Conservation (phyloP, 2,797 vertebrate species). For the Spinus pinus region DNA sequence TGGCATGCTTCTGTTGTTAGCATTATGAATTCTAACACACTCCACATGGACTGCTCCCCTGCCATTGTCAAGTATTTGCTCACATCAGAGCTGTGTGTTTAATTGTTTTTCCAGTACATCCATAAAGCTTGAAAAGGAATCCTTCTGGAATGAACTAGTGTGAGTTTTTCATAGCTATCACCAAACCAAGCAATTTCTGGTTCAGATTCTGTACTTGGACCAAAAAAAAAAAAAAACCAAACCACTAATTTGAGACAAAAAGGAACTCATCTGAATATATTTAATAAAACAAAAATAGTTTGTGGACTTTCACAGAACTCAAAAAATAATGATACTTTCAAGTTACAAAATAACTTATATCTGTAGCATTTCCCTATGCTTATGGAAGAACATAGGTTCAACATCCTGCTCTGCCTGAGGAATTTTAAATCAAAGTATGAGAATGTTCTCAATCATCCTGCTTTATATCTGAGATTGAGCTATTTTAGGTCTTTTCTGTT, state of each 20-base stretch:
- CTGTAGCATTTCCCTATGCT: not conserved
- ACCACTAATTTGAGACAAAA: not conserved
- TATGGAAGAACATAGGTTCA: not conserved
- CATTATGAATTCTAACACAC: slow-evolving; percentile 22
- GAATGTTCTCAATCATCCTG: not conserved
- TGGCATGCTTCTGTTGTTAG: slow-evolving; percentile 31
- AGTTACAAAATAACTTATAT: not conserved
- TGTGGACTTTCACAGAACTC: not conserved
- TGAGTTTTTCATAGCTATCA: not conserved
- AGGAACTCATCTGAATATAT: not conserved
- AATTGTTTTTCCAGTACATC: slow-evolving; percentile 21
- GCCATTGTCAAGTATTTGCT: slow-evolving; percentile 18
- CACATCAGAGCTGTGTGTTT: not conserved
- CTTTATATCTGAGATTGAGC: not conserved
- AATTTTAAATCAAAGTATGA: not conserved
- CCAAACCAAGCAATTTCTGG: not conserved
- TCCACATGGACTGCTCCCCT: slow-evolving; percentile 18
- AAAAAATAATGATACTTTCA: not conserved
- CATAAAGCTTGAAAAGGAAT: slow-evolving; percentile 14
- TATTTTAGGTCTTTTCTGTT: not conserved
- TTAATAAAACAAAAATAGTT: not conserved
- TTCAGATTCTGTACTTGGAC: not conserved
- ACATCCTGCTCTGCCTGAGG: not conserved
- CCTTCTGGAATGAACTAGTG: not conserved
- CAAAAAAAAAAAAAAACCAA: not conserved